Evolutionary conservation across 2,113 vertebrate genomes (phyloP).

Genomic region (Aplodontia rufa): DNA sequence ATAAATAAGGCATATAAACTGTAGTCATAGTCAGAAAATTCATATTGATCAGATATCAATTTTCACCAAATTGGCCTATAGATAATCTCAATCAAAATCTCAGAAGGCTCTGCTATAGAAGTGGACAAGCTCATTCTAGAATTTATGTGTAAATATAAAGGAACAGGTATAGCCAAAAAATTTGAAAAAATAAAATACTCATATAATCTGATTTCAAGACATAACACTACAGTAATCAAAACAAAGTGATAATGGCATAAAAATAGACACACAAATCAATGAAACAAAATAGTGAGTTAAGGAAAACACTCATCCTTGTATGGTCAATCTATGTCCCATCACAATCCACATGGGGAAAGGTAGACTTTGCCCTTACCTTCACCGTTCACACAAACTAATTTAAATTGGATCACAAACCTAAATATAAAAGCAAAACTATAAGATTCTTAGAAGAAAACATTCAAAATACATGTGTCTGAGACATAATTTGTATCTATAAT

Average conservation of each 20-base stretch:
- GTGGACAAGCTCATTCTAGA: not conserved
- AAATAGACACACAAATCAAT: not conserved
- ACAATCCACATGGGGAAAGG: not conserved
- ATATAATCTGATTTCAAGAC: not conserved
- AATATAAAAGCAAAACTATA: not conserved
- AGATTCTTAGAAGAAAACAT: slow-evolving; percentile 4
- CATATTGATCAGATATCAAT: not conserved
- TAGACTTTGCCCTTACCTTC: not conserved
- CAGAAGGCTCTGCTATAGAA: not conserved
- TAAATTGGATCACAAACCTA: not conserved
- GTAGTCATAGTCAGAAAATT: not conserved
- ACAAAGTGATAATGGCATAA: not conserved
- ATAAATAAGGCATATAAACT: not conserved
- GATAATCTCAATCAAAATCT: not conserved
- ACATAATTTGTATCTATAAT: not conserved
- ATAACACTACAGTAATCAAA: not conserved
- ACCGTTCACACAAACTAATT: slow-evolving; percentile 13
- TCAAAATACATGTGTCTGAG: not conserved
- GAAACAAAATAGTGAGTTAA: not conserved
- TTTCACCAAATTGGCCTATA: not conserved
- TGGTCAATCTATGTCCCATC: not conserved
- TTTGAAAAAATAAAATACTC: not conserved
- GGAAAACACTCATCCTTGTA: not conserved
- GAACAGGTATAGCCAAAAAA: not conserved
- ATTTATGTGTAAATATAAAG: not conserved